These are phyloP conservation scores for Puma concolor DNA, from an alignment of 2,113 vertebrate species.

Conservation along the genomic window DNA sequence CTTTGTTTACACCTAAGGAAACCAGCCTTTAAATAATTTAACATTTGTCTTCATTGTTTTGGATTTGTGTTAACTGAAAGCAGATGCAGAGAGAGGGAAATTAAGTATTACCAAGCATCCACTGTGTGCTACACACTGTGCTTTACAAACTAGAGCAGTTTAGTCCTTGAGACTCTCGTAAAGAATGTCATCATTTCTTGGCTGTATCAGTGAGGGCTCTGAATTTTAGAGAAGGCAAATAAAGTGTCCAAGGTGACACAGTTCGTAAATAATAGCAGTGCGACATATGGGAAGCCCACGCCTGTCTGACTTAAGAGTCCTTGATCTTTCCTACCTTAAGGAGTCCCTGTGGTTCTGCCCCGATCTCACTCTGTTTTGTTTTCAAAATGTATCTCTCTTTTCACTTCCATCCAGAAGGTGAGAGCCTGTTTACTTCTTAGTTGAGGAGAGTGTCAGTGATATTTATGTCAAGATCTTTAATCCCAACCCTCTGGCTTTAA, in stretches of 20 bases:
- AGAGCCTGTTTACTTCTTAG: not conserved
- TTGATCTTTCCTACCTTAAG: not conserved
- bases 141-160: not conserved
- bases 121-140: not conserved
- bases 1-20: not conserved
- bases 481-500: not conserved
- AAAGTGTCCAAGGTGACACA: not conserved
- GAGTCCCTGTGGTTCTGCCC: accelerated
- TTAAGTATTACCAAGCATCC: not conserved
- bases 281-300: not conserved
- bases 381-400: not conserved
- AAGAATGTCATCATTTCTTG: not conserved
- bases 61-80: not conserved
- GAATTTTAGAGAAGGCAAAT: not conserved
- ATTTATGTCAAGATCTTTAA: not conserved
- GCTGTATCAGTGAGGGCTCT: not conserved
- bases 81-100: not conserved
- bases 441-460: not conserved
- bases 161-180: not conserved
- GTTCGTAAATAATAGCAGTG: not conserved
- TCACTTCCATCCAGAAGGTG: not conserved
- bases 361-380: not conserved
- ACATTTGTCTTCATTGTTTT: not conserved
- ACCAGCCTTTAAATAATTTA: not conserved
- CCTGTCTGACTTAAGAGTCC: not conserved